Conservation (phyloP, 2,888 invertebrate species). For the Leptinotarsa tumamoca region DNA sequence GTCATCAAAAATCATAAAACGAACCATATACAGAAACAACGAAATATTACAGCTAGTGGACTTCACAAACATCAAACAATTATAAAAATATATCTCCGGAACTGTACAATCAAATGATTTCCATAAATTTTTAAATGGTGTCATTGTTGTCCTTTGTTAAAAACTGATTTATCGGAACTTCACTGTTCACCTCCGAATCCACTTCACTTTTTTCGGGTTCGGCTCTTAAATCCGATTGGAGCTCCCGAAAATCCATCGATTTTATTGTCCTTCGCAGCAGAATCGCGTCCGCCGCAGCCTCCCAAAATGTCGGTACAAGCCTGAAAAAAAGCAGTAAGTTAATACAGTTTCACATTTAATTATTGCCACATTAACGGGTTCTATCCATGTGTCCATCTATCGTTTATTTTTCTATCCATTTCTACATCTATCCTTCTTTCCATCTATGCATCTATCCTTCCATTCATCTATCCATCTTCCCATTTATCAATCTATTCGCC, state of each 20-base stretch:
- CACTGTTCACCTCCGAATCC: conserved; percentile 27
- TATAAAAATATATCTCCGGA: conserved; percentile 35
- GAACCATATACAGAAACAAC: conserved; percentile 5
- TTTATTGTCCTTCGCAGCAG: conserved; percentile 67
- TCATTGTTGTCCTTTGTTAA: conserved; percentile 24
- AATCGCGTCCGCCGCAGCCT: conserved; percentile 73
- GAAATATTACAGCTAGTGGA: conserved; percentile 7
- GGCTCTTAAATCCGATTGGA: conserved; percentile 63
- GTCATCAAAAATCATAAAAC: conserved; percentile 19
- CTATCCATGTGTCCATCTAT: no score
- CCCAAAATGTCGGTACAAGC: conserved; percentile 72
- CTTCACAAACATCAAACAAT: conserved; percentile 31
- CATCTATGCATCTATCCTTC: no score
- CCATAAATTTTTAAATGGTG: conserved; percentile 6
- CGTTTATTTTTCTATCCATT: no score
- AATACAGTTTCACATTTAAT: not conserved
- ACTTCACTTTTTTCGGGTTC: conserved; percentile 37
- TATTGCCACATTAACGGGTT: no score
- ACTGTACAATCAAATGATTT: conserved; percentile 19
- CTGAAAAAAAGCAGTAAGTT: conserved; percentile 55
- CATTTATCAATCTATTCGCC: no score
- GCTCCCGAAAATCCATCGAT: conserved; percentile 66
- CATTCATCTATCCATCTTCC: no score
- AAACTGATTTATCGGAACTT: conserved; percentile 37
- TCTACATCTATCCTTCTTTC: no score